Base-by-base conservation (phyloP, 2,888 invertebrate genomes). In the Apamea anceps region DNA sequence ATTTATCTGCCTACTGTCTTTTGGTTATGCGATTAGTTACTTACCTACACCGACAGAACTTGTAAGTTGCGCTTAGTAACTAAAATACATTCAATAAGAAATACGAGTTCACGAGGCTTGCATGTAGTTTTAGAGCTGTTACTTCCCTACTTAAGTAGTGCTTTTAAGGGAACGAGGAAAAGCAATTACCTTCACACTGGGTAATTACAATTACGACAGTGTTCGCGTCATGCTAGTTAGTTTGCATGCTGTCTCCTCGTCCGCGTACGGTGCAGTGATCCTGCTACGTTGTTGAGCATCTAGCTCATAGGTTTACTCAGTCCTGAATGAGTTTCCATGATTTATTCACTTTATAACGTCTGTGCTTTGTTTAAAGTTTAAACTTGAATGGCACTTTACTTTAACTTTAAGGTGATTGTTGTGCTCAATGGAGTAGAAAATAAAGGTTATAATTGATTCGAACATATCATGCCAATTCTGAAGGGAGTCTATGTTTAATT, bases 191-290 rank as follows among this genome's bases (percentile, higher is more conserved):
- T 89, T 90, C 91, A 89, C 91, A 91, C 90, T 90, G 77, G 88
- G 90, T 91, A 93, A 93, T 92, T 92, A 93, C 91, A 91, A 91
- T 92, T 92, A 92, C 84, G 85, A 51, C 84, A 85, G 82, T 84
- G 89, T 91, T 88, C 88, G 84, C 89, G 86, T 88, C 89, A 90
- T 88, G 85, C 85, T 80, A 85, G 81, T 85, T 88, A 84, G 88
- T 90, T 88, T 89, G 86, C 85, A 79, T 75, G 80, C 84, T 78
- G 77, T 87, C 80, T 85, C 78, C 71, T 75, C 79, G 82, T 82
- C 79, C 76, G 73, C 81, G 81, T 77, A 71, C 62, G 62, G 37
- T 75, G 79, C 81, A 84, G 32, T 60, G 85, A 87, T 81, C 85
- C 68, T 77, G 67, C 42, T 32, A 79, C 45, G 28, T 76, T 51